Evolutionary conservation across 92 coral and sea anemone genomes (phyloP).

Genomic region (Phenganax subtilis): DNA sequence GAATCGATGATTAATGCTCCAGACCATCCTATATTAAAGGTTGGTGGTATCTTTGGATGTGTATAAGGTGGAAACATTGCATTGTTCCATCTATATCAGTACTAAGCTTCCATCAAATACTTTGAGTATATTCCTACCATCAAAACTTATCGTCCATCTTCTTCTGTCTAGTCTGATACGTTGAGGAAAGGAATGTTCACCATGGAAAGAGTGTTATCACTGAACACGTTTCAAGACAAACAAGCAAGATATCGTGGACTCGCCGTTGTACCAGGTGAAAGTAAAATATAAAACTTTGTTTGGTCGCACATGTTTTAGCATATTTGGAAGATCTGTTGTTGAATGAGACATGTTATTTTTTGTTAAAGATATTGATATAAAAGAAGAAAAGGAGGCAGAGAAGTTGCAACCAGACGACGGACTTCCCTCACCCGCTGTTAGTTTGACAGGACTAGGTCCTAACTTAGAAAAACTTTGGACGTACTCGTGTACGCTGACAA

Average conservation of each 20-base stretch:
- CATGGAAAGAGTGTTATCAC: constrained; percentile 86
- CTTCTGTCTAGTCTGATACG: constrained; percentile 65
- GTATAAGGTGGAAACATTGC: not conserved
- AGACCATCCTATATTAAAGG: constrained; percentile 26
- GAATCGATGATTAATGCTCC: constrained; percentile 9
- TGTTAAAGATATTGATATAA: constrained; percentile 75
- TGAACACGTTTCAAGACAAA: constrained; percentile 77
- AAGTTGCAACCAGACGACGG: constrained; percentile 9
- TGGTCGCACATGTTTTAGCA: too few relatives aligned
- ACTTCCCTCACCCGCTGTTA: constrained; percentile 53
- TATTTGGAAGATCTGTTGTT: not conserved
- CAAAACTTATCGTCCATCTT: not conserved
- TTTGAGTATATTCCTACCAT: not conserved
- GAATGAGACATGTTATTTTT: not conserved
- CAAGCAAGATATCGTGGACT: constrained; percentile 95
- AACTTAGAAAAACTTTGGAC: constrained; percentile 91
- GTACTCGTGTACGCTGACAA: constrained; percentile 76
- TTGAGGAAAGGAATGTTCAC: constrained; percentile 77
- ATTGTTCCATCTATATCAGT: not conserved
- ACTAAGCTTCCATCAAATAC: too few relatives aligned
- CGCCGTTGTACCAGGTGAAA: constrained; percentile 67
- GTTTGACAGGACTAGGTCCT: constrained; percentile 88
- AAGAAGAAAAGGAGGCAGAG: constrained; percentile 54
- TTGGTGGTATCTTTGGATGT: not conserved
- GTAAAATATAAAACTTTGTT: not conserved